Base-by-base conservation (phyloP, 1,140 invertebrate genomes). In the Pseudomyrmex gracilis region DNA sequence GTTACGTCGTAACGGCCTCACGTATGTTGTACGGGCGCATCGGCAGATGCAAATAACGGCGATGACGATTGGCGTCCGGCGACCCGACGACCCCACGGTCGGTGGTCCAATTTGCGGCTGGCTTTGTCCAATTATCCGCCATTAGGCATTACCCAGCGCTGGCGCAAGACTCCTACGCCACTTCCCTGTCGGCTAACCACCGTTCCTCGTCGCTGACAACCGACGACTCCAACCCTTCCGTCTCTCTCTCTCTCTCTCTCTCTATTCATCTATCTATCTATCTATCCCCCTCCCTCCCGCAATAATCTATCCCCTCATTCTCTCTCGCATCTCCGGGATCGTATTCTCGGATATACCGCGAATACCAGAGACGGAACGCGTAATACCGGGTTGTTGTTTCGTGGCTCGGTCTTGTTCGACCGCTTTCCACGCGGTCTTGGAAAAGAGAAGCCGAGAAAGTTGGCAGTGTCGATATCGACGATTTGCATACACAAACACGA, bases 21-120 rank as follows among this genome's bases (percentile, higher is more conserved):
- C 64, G 55, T 60, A 64, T 60, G 43, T 71, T 77, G 34, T 34
- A 66, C 49, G 73, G 57, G 53, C 24, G 86, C 76, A 90, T 90
- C 83, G 82, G 87, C 85, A 91, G 88, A 90, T 90, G 89, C 87
- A 90, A 90, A 90, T 90, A 89, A 88, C 87, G 83, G 86, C 77
- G 85, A 90, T 83, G 89, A 90, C 89, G 89, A 90, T 90, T 90
- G 85, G 87, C 89, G 89, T 90, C 83, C 85, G 53, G 89, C 83
- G 89, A 89, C 89, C 87, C 80, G 64, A 55, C 89, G 88, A 90
- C 88, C 86, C 78, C 89, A 82, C 61, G 74, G 74, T 83, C 89
- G 90, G 91, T 91, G 91, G 91, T 91, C 91, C 91, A 91, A 91
- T 91, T 91, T 91, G 90, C 91, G 91, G 91, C 85, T 84, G 90